Percentiles rank a stretch among this genome's conserved stretches.
Conservation (phyloP, 2,113 vertebrate species). For the Sardina pilchardus region DNA sequence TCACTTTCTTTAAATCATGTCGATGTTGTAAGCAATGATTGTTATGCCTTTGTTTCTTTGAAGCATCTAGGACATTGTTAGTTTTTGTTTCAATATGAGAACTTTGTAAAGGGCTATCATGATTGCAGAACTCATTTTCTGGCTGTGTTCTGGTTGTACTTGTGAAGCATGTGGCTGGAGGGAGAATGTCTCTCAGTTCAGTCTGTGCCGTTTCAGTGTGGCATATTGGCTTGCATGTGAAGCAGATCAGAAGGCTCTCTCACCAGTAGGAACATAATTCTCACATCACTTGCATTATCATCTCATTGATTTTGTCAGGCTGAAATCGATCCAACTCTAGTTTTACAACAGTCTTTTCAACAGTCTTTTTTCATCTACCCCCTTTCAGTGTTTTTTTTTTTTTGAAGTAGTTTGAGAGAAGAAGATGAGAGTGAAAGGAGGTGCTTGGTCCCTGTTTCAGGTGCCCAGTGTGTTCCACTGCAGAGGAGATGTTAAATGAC, state of each 20-base stretch:
- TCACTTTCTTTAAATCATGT: neutral
- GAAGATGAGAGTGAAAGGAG: neutral
- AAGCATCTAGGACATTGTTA: neutral
- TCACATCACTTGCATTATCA: constrained; percentile 29
- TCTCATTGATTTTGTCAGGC: constrained; percentile 28
- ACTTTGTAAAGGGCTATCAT: neutral
- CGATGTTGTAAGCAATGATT: no score
- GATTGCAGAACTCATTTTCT: neutral
- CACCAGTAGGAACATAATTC: constrained; percentile 24
- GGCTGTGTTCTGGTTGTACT: neutral
- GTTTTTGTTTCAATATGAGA: neutral
- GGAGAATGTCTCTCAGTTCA: neutral
- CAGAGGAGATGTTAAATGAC: neutral
- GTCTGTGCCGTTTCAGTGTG: neutral
- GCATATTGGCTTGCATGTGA: neutral
- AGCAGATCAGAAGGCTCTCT: neutral
- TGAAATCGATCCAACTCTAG: constrained; percentile 34
- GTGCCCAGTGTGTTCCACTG: neutral
- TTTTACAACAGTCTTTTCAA: neutral
- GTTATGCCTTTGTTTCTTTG: no score
- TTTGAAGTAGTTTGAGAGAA: neutral
- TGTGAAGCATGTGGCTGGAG: neutral
- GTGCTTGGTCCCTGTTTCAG: neutral
- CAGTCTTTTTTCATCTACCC: no score
- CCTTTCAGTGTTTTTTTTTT: no score